Evolutionary conservation across 1,140 invertebrate species (phyloP), one percentile per base, ranked within the genome.

Genomic region (Acromyrmex heyeri): DNA sequence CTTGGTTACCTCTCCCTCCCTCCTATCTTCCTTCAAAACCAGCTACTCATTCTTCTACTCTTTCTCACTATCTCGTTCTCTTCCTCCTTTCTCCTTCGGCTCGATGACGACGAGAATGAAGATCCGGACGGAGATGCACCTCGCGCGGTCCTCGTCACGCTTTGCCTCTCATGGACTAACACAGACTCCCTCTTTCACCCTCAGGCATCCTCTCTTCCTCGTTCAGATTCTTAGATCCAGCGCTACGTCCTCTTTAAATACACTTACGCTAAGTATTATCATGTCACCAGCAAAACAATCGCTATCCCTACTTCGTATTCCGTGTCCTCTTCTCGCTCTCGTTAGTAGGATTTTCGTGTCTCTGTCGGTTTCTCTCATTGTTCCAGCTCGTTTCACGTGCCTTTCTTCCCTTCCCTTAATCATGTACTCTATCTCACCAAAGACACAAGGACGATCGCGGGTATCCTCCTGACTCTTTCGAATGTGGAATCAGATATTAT

Each of bases 401-500:
- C 62, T 57, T 44, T 57, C 24, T 16, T 53, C 38, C 59, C 24
- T 86, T 79, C 27, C 50, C 72, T n/a, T 34, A 50, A 55, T 7
- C 57, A 55, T 34, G 75, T 55, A 61, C 48, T 64, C 59, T 81
- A 44, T 55, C 76, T 79, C 85, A 57, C 27, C 73, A 81, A 75
- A 65, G 50, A 91, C 64, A 91, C 64, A 72, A 57, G 85, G 88
- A 90, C 77, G 81, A 90, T 90, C 85, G 79, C 69, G 57, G 21
- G 82, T 90, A 53, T 73, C 65, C 88, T 70, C 2, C 30, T 61
- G 44, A 18, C 75, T 89, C 81, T 67, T 90, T 91, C 87, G 89
- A 92, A 92, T 88, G 88, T 91, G 85, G 89, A 92, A 93, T 93
- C 91, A 91, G 91, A 93, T 92, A 93, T 93, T 93, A 93, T 86